Evolutionary conservation across 1,140 invertebrate genomes (phyloP).

Genomic region (Teleogryllus occipitalis): DNA sequence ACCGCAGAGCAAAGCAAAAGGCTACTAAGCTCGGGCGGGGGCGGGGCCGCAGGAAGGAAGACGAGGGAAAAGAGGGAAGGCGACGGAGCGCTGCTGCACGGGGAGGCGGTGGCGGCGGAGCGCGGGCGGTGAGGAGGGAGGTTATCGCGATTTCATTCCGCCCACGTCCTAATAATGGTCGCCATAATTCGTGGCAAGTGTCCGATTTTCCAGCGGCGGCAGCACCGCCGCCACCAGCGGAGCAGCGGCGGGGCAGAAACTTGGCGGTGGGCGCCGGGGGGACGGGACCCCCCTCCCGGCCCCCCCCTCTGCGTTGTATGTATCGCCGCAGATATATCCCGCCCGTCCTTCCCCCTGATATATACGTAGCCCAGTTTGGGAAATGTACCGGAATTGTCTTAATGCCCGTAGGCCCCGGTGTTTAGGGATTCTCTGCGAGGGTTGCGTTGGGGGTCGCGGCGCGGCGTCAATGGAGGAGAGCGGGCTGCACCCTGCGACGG

Average conservation of each 20-base stretch:
- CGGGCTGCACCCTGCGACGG: too few species aligned
- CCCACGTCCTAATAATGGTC: conserved; percentile 21
- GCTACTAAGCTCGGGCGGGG: neutral
- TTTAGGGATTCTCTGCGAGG: too few species aligned
- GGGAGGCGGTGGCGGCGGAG: neutral
- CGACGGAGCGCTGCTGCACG: neutral
- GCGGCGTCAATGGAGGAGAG: too few species aligned
- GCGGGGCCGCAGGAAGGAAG: conserved; percentile 9
- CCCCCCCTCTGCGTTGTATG: too few species aligned
- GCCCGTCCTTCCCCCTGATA: too few species aligned
- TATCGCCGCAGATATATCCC: too few species aligned
- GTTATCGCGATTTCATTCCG: conserved; percentile 20
- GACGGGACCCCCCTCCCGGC: too few species aligned
- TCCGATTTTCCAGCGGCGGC: conserved; percentile 7
- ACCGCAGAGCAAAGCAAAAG: conserved; percentile 4
- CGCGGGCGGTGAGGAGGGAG: neutral
- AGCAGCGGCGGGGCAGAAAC: neutral
- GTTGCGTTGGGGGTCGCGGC: too few species aligned
- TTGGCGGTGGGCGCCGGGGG: too few species aligned
- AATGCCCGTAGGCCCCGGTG: too few species aligned
- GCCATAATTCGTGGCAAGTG: conserved; percentile 20
- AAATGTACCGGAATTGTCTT: too few species aligned
- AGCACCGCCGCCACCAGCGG: neutral
- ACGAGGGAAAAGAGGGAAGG: neutral
- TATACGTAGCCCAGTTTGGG: too few species aligned